These are phyloP conservation scores for Pogonognathellus flavescens DNA, from an alignment of 1,140 invertebrate genomes.

Conservation along the genomic window DNA sequence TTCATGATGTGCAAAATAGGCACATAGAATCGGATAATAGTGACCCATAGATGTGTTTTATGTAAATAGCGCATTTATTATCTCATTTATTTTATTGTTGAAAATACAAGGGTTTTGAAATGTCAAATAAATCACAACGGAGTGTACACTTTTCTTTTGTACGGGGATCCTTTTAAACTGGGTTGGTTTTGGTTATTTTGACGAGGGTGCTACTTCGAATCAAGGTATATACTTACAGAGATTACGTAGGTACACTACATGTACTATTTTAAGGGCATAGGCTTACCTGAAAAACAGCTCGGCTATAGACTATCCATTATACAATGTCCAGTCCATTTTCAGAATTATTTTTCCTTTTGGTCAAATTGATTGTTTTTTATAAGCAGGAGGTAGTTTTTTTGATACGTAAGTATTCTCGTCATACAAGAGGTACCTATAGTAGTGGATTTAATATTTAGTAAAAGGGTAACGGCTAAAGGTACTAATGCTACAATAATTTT, in stretches of 20 bases:
- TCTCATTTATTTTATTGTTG: conserved; percentile 23
- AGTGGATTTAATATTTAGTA: too few species aligned
- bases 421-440: neutral
- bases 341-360: conserved; percentile 21
- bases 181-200: neutral
- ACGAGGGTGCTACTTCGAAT: neutral
- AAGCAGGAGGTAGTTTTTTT: conserved; percentile 26
- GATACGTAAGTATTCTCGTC: conserved; percentile 17
- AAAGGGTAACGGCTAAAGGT: too few species aligned
- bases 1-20: too few species aligned
- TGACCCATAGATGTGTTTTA: too few species aligned
- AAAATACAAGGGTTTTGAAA: conserved; percentile 30
- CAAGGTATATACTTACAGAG: too few species aligned
- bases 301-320: neutral
- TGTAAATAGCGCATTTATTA: neutral
- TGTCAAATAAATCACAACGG: conserved; percentile 33
- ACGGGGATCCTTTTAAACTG: neutral
- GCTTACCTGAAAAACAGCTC: neutral
- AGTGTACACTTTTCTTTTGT: neutral
- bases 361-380: conserved; percentile 21
- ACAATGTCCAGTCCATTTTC: conserved; percentile 22
- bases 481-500: too few species aligned
- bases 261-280: neutral
- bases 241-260: too few species aligned
- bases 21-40: too few species aligned